phyloP scores from a whole-genome alignment of 2,888 invertebrate genomes.

The Cheilosia urbana region DNA sequence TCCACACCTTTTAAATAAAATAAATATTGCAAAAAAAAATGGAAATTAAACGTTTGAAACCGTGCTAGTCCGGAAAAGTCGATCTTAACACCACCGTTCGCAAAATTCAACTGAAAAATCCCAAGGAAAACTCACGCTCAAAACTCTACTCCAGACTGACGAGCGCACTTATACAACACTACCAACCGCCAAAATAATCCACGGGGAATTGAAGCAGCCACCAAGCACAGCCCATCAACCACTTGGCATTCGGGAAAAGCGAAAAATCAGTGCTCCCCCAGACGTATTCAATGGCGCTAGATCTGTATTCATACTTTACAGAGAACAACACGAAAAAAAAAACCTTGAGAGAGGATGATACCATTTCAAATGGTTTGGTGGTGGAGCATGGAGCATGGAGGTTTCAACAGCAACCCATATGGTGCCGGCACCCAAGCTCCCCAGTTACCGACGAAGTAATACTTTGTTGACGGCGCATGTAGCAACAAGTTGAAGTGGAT shows the following conservation, averaged over 20 bases:
- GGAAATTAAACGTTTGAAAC: slow-evolving; percentile 51
- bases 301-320: slow-evolving; percentile 39
- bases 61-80: slow-evolving; percentile 77
- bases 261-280: slow-evolving; percentile 59
- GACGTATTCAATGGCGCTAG: slow-evolving; percentile 42
- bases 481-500: slow-evolving; percentile 31
- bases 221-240: slow-evolving; percentile 70
- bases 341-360: slow-evolving; percentile 56
- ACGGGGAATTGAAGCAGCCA: slow-evolving; percentile 64
- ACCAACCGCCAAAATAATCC: slow-evolving; percentile 69
- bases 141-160: slow-evolving; percentile 63
- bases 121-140: slow-evolving; percentile 72
- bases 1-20: slow-evolving; percentile 23
- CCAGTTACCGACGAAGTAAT: slow-evolving; percentile 30
- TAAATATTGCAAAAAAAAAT: slow-evolving; percentile 19
- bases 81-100: slow-evolving; percentile 83
- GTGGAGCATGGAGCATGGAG: slow-evolving; percentile 51
- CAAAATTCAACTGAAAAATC: slow-evolving; percentile 82
- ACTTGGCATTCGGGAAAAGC: slow-evolving; percentile 59
- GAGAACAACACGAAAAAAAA: slow-evolving; percentile 20
- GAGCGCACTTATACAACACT: slow-evolving; percentile 37
- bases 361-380: slow-evolving; percentile 8
- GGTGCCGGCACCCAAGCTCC: slow-evolving; percentile 16
- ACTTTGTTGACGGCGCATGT: slow-evolving; percentile 5
- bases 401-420: slow-evolving; percentile 34